These are phyloP conservation scores for Pachycephus smyrnensis DNA, from an alignment of 2,888 invertebrate genomes.

Conservation along the genomic window DNA sequence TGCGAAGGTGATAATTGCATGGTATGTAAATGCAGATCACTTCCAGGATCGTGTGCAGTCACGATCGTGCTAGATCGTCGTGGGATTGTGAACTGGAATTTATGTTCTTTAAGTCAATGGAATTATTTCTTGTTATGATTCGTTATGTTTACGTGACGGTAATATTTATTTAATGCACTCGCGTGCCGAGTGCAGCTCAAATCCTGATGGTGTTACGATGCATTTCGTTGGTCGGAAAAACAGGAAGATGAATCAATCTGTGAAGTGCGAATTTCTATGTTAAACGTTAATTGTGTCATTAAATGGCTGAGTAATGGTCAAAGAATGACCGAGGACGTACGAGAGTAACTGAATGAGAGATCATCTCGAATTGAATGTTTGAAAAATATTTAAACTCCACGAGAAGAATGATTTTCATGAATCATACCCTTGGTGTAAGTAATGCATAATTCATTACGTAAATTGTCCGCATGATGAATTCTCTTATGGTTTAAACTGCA, in stretches of 20 bases:
- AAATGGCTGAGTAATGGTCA: neutral
- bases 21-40: neutral
- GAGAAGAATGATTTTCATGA: neutral
- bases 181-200: neutral
- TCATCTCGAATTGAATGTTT: neutral
- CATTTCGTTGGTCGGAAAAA: neutral
- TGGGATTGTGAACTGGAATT: constrained; percentile 45
- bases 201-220: neutral
- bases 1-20: neutral
- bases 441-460: neutral
- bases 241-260: neutral
- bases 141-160: neutral
- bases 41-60: constrained; percentile 29
- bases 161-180: neutral
- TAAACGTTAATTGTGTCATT: neutral
- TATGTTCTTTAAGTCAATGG: neutral
- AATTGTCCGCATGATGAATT: neutral
- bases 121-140: neutral
- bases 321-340: neutral
- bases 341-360: neutral
- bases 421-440: neutral
- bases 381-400: neutral
- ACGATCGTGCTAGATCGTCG: constrained; percentile 57
- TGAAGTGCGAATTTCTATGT: neutral
- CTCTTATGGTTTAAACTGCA: neutral